A percentile compares a stretch with the other conserved stretches of the same genome.
Conservation (phyloP, 2,113 vertebrate species). For the Poeciliopsis retropinna region DNA sequence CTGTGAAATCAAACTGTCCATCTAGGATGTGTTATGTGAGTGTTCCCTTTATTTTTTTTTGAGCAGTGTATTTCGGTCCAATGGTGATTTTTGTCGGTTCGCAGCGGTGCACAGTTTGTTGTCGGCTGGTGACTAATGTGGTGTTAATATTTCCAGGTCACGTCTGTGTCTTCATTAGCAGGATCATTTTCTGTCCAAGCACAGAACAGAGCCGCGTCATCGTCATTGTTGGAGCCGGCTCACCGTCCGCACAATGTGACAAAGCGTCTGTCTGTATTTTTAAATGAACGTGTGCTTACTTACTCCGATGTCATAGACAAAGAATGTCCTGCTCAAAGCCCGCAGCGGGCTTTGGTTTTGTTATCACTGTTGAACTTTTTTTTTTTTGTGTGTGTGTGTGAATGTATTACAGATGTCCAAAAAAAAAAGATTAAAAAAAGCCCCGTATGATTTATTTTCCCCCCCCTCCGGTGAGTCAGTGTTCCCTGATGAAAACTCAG, state of each 20-base stretch:
- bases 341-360: not conserved
- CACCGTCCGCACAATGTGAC: not conserved
- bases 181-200: not conserved
- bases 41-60: too few species aligned
- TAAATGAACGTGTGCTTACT: not conserved
- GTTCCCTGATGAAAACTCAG: slow-evolving; percentile 21
- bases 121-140: not conserved
- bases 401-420: slow-evolving; percentile 8
- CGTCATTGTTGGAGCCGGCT: not conserved
- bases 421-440: not conserved
- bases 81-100: not conserved
- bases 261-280: not conserved
- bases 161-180: not conserved
- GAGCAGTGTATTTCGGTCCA: not conserved
- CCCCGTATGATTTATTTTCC: not conserved
- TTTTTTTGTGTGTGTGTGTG: too few species aligned
- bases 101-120: not conserved
- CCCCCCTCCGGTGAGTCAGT: slow-evolving; percentile 2
- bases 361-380: not conserved
- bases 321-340: not conserved
- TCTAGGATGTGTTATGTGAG: too few species aligned
- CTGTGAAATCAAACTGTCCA: too few species aligned
- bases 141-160: not conserved
- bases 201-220: not conserved
- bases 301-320: not conserved